Percentiles rank a stretch among this genome's conserved stretches.
Conservation (phyloP, 2,888 invertebrate species). For the Muschampia staudingeri region DNA sequence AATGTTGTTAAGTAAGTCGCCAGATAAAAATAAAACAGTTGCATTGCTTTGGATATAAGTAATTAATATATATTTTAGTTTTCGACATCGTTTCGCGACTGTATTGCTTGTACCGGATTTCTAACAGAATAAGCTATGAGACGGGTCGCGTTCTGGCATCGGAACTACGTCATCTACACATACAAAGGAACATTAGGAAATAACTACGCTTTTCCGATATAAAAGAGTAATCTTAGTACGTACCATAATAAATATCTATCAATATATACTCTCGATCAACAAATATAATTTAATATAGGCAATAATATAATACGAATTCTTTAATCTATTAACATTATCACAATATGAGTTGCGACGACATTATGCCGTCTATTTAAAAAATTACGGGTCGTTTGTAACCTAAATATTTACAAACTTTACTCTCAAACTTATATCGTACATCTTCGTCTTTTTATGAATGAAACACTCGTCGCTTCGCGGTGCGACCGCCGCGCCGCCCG, state of each 20-base stretch:
- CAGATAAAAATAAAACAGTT: conserved; percentile 57
- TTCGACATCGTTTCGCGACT: conserved; percentile 54
- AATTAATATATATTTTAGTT: conserved; percentile 44
- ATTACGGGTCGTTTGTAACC: conserved; percentile 76
- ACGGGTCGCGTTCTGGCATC: conserved; percentile 67
- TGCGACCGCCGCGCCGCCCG: conserved; percentile 8
- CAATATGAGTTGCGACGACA: conserved; percentile 83
- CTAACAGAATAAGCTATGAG: conserved; percentile 72
- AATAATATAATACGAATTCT: conserved; percentile 84
- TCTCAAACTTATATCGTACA: conserved; percentile 73
- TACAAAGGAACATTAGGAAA: conserved; percentile 76
- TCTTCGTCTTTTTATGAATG: conserved; percentile 72
- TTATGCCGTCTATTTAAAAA: conserved; percentile 79
- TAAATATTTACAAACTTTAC: conserved; percentile 75
- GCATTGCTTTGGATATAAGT: conserved; percentile 63
- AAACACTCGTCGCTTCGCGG: conserved; percentile 59
- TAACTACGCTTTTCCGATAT: conserved; percentile 78
- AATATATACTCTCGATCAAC: conserved; percentile 88
- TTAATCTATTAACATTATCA: conserved; percentile 86
- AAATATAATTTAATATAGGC: conserved; percentile 88
- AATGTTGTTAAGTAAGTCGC: conserved; percentile 47
- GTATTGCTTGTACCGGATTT: conserved; percentile 43
- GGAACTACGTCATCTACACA: conserved; percentile 73
- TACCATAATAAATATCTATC: conserved; percentile 87
- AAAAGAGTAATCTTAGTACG: conserved; percentile 81